Evolutionary conservation across 2,113 vertebrate species (phyloP), one percentile per base, ranked within the genome.

Genomic region (Rhinoderma darwinii): DNA sequence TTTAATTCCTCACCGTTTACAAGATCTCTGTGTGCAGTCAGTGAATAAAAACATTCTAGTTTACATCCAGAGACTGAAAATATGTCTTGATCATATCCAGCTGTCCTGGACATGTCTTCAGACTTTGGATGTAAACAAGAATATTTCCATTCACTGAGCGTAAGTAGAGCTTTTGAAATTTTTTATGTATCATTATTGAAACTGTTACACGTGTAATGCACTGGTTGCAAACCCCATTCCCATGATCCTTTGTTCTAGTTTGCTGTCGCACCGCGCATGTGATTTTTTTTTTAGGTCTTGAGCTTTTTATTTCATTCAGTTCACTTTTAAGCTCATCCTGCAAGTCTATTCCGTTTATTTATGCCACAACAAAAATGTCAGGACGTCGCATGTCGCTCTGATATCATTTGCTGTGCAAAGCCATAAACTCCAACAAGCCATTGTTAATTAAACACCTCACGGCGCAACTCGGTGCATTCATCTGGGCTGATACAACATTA

Each of bases 401-500:
- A 82, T 87, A 87, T 87, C 70, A 82, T 87, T 82, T 75, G 78
- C 86, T 82, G 41, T 75, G 68, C 59, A 82, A 63, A 82, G 66
- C 86, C 70, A 82, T 87, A 75, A 87, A 82, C 73, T 83, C 74
- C 27, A 43, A 1, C 30, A 7, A 18, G 30, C 54, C 30, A 2
- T 74, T 44, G 74, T 84, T 91, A 91, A 90, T 90, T 88, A 89
- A 90, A 89, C 54, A n/a, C 70, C 56, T 85, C 63, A 74, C 72
- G 56, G 86, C 74, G 61, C 51, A 47, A 27, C 90, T 84, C 43
- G 75, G n/a, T 82, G 74, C 88, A 84, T 89, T 92, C 89, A 89
- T 89, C 84, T 89, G 72, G 84, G 63, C 88, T 89, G 89, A 84
- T 78, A 61, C 50, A 89, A 88, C 84, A 86, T 93, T 91, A 90